Evolutionary conservation across 2,113 vertebrate species (phyloP), one percentile per base, ranked within the genome.

Genomic region (Solenodon paradoxus): DNA sequence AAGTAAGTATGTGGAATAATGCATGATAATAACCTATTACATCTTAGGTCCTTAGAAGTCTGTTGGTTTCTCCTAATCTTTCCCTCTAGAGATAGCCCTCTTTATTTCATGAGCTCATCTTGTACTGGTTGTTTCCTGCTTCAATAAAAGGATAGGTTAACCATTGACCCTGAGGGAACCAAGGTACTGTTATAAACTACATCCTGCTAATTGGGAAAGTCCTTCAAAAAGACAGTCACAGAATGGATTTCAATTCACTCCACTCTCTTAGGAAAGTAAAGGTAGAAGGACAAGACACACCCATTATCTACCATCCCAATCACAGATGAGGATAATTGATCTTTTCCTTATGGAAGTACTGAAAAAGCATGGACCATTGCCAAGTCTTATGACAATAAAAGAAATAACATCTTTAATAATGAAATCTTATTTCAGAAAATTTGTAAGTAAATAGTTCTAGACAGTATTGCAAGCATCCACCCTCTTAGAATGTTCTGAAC

Each of bases 21-120:
- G 90, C 32, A 97, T 90, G 95, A 95, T 84, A 95, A 96, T 90
- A 95, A 94, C 77, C 87, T 89, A 92, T 91, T 94, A 85, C 32
- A 89, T 94, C 26, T 92, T 78, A 71, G 49, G 69, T 80, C 66
- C 80, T 93, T 90, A 81, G 81, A 83, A 92, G 90, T 79, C 83
- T 90, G 26, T 16, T 93, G 82, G 40, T 38, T 28, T 94, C 69
- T 94, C 80, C 81, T 95, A 68, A 53, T 45, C 87, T 83, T 96
- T 95, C 83, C 53, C 95, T 96, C 95, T 95, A 95, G 96, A 97
- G 95, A 95, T 47, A 93, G 24, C 38, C n/a, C 45, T 93, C 78
- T 32, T n/a, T 0, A 69, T 26, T 90, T 72, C 92, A 90, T 90
- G 80, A 95, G 90, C 84, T 96, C 97, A 96, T 96, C 87, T 88